phyloP scores from a whole-genome alignment of 2,797 vertebrate species.

The Falco cherrug region DNA sequence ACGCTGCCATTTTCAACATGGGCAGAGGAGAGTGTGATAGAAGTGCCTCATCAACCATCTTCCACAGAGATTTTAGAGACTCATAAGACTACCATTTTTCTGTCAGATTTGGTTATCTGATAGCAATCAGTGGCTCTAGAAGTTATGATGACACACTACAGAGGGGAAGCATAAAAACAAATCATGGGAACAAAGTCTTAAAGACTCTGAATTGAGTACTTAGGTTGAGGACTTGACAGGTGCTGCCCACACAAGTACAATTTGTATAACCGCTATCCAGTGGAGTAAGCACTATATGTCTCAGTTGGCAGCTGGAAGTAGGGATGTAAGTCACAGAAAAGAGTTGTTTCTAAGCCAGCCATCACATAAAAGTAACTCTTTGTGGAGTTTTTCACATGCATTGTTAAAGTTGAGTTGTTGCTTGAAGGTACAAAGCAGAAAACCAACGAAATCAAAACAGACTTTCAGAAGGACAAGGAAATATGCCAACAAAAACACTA shows the following conservation, averaged over 20 bases:
- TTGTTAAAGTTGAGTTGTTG: conserved; percentile 62
- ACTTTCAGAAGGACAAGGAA: conserved; percentile 69
- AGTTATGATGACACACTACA: not conserved
- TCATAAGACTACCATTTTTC: not conserved
- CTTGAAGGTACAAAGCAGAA: conserved; percentile 58
- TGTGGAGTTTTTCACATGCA: conserved; percentile 26
- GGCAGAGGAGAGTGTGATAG: not conserved
- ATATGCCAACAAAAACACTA: conserved; percentile 64
- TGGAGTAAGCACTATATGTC: conserved; percentile 12
- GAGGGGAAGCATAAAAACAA: conserved; percentile 32
- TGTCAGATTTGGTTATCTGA: conserved; percentile 38
- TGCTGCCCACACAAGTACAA: conserved; percentile 59
- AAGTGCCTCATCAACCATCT: not conserved
- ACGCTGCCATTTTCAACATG: not conserved
- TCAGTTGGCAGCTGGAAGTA: conserved; percentile 11
- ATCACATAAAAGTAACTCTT: conserved; percentile 48
- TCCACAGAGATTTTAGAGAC: not conserved
- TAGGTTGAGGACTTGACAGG: conserved; percentile 49
- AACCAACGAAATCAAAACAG: conserved; percentile 65
- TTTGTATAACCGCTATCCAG: conserved; percentile 48
- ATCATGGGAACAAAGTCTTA: conserved; percentile 14
- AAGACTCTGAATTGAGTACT: not conserved
- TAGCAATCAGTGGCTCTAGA: conserved; percentile 5
- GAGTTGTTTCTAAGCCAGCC: conserved; percentile 46
- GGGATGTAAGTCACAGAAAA: conserved; percentile 16